phyloP scores from a whole-genome alignment of 2,888 invertebrate genomes.

The Pimpla rufipes region DNA sequence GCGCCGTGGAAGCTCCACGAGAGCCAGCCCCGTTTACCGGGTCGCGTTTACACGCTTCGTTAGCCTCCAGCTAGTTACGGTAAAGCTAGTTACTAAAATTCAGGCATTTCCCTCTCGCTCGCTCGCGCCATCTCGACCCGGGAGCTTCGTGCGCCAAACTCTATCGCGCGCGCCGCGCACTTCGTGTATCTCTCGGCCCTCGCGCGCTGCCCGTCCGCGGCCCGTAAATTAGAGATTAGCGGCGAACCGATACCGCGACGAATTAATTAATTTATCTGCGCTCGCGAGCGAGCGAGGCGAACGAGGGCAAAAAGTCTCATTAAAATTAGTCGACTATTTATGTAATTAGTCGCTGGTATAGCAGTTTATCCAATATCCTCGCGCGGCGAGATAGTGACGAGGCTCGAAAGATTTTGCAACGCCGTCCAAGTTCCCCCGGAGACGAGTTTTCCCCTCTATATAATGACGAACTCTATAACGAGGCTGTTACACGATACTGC shows the following conservation, averaged over 20 bases:
- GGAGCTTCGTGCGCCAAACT: conserved; percentile 60
- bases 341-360: conserved; percentile 57
- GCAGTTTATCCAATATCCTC: conserved; percentile 59
- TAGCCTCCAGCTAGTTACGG: conserved; percentile 71
- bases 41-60: conserved; percentile 75
- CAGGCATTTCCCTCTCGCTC: conserved; percentile 56
- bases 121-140: conserved; percentile 32
- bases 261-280: conserved; percentile 70
- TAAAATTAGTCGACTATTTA: conserved; percentile 69
- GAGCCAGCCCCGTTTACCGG: conserved; percentile 66
- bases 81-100: conserved; percentile 70
- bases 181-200: conserved; percentile 33
- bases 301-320: conserved; percentile 68
- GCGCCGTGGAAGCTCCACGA: conserved; percentile 67
- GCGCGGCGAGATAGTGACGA: conserved; percentile 40
- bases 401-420: conserved; percentile 44
- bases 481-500: conserved; percentile 11
- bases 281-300: conserved; percentile 39
- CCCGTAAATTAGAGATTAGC: conserved; percentile 70
- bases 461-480: conserved; percentile 34
- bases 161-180: conserved; percentile 41
- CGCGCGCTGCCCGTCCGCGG: conserved; percentile 49
- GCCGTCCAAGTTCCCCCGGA: background rate
- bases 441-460: conserved; percentile 32
- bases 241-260: conserved; percentile 67